Evolutionary conservation across 2,113 vertebrate species (phyloP).

Genomic region (Pagrus major): DNA sequence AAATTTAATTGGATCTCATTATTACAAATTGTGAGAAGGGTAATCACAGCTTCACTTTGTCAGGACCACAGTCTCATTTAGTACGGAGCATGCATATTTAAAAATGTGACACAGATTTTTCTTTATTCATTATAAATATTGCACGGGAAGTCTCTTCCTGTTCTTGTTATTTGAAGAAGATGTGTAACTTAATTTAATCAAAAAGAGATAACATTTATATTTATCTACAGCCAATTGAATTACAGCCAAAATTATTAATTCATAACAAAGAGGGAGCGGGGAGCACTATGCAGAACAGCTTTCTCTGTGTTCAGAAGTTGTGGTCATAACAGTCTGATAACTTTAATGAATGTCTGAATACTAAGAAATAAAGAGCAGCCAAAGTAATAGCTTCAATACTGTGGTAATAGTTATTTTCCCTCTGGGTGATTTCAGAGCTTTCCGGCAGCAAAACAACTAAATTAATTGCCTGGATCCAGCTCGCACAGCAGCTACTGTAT

Average conservation of each 20-base stretch:
- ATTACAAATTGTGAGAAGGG: background rate
- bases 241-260: background rate
- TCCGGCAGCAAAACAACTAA: constrained; percentile 26
- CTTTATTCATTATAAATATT: background rate
- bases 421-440: constrained; percentile 25
- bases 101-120: background rate
- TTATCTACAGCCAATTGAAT: constrained; percentile 29
- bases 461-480: constrained; percentile 46
- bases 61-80: no score
- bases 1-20: background rate
- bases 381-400: constrained; percentile 12
- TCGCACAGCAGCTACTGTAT: constrained; percentile 26
- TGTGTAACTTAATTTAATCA: constrained; percentile 8
- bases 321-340: constrained; percentile 14
- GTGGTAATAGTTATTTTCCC: constrained; percentile 24
- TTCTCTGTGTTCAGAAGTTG: constrained; percentile 16
- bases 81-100: background rate
- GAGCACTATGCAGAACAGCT: background rate
- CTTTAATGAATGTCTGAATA: constrained; percentile 32
- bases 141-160: background rate
- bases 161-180: constrained; percentile 1
- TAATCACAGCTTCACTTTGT: background rate
- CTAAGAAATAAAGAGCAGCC: constrained; percentile 7
- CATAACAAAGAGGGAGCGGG: background rate
- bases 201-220: background rate